These are phyloP conservation scores for Xylota sylvarum DNA, from an alignment of 2,888 invertebrate species.

Conservation along the genomic window DNA sequence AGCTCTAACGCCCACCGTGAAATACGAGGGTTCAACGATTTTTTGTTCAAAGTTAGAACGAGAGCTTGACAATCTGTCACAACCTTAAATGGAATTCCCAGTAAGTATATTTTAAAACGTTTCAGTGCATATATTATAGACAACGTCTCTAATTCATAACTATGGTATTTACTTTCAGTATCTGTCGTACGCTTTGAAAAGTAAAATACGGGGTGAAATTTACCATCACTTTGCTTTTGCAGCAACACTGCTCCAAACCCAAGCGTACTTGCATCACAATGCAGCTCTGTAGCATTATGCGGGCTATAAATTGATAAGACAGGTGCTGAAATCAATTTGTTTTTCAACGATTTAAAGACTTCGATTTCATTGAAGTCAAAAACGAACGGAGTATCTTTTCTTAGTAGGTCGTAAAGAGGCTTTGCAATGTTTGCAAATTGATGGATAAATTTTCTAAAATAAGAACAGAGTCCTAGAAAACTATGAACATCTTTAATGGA, in stretches of 20 bases:
- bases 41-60: slow-evolving; percentile 74
- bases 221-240: slow-evolving; percentile 74
- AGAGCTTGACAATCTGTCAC: slow-evolving; percentile 79
- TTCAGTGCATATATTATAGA: slow-evolving; percentile 47
- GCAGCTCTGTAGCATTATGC: slow-evolving; percentile 78
- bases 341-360: slow-evolving; percentile 63
- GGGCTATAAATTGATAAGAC: slow-evolving; percentile 80
- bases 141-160: slow-evolving; percentile 44
- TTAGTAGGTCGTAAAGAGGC: slow-evolving; percentile 79
- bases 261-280: slow-evolving; percentile 79
- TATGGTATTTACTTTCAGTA: slow-evolving; percentile 63
- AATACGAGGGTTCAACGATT: slow-evolving; percentile 76
- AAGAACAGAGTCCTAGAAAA: slow-evolving; percentile 66
- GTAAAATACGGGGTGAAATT: slow-evolving; percentile 79
- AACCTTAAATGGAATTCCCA: slow-evolving; percentile 78
- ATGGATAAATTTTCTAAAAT: slow-evolving; percentile 79
- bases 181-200: slow-evolving; percentile 79
- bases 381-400: slow-evolving; percentile 44
- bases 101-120: slow-evolving; percentile 54
- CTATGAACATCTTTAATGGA: slow-evolving; percentile 76
- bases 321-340: slow-evolving; percentile 66
- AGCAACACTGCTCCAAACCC: slow-evolving; percentile 79
- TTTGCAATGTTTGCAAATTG: slow-evolving; percentile 78
- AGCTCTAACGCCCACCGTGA: slow-evolving; percentile 75
- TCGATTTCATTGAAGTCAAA: slow-evolving; percentile 40